Base-by-base conservation (phyloP, 1,140 invertebrate species). In the Dolichoris vasculosae region DNA sequence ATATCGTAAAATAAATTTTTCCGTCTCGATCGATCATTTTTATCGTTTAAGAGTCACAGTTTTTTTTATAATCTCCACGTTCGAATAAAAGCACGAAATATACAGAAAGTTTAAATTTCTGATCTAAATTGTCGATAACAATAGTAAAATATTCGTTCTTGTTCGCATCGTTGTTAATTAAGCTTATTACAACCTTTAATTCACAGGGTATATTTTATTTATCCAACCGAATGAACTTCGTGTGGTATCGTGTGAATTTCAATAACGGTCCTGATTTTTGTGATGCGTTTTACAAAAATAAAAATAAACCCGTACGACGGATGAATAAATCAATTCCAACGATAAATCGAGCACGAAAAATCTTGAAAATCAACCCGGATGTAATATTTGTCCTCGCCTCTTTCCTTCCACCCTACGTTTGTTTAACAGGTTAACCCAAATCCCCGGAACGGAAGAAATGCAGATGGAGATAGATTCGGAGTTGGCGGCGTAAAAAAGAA, bases 391-490 rank as follows among this genome's bases (percentile, higher is more conserved):
- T 80, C 30, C n/a, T 77, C 23, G 73, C 46, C 4, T 9, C 17
- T 35, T 26, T n/a, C n/a, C 26, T 38, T 35, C 20, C 55, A 17
- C 35, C 15, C 40, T 17, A 2, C 40, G 26, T 67, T 77, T 77
- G 46, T 20, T 48, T 23, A 55, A 51, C 75, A 51, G 46, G 46
- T 20, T 77, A 77, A 43, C 64, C 43, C 20, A 82, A 82, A 82
- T 82, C 64, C 79, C 30, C 40, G 30, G 20, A 82, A 67, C 43
- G 64, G 43, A 1, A 46, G 32, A 43, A 40, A n/a, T 69, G n/a
- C 79, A 71, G 30, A 67, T 48, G 20, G 79, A 67, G 11, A 48
- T 67, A 82, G 79, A 43, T 48, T 46, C 64, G 46, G 30, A 0
- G 43, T 20, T 3, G 30, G 15, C 15, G n/a, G 38, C 9, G 35